These are phyloP conservation scores for Dicrostonyx torquatus DNA, from an alignment of 2,797 vertebrate genomes.

Conservation along the genomic window DNA sequence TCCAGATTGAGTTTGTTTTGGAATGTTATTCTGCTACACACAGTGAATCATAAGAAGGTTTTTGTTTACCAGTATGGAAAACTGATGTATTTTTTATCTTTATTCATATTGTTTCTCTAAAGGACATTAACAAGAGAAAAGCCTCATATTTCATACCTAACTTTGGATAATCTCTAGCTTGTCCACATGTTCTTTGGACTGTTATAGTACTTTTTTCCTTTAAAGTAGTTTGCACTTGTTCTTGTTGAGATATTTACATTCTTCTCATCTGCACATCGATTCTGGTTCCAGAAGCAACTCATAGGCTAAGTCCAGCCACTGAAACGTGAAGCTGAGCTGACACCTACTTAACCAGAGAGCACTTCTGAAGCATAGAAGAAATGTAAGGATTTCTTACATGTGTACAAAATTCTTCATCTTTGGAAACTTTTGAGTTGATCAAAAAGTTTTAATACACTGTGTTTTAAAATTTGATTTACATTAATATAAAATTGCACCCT, in stretches of 20 bases:
- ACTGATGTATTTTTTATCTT: not conserved
- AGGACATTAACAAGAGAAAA: not conserved
- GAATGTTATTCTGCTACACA: not conserved
- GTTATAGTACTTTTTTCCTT: not conserved
- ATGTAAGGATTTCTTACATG: not conserved
- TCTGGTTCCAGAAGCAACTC: not conserved
- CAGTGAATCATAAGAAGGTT: not conserved
- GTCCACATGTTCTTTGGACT: not conserved
- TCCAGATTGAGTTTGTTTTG: not conserved
- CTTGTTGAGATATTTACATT: not conserved
- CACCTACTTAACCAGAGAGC: not conserved
- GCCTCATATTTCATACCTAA: not conserved
- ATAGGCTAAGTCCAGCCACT: not conserved
- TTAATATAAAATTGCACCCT: not conserved
- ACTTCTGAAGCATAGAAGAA: accelerated
- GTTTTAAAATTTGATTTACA: not conserved
- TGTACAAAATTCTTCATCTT: not conserved
- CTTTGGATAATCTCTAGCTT: not conserved
- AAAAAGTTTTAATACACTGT: not conserved
- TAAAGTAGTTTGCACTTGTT: not conserved
- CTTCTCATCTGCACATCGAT: not conserved
- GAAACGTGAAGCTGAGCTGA: not conserved
- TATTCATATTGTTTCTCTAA: not conserved
- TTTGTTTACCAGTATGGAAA: not conserved
- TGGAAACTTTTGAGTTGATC: not conserved